These are phyloP conservation scores for Hypomecis atomaria DNA, from an alignment of 2,888 invertebrate species.

Conservation along the genomic window DNA sequence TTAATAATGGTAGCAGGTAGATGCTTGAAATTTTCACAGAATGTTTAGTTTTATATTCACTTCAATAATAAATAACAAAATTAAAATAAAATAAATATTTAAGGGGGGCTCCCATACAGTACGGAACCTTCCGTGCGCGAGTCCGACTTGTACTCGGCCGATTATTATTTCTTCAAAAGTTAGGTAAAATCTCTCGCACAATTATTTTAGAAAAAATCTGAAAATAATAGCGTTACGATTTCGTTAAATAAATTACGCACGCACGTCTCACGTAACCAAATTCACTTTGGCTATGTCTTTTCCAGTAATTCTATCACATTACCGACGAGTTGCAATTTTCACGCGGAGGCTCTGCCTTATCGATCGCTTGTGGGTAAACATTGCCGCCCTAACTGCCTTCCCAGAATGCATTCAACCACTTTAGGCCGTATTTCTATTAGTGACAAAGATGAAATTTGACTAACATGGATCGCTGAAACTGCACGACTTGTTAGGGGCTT, in stretches of 20 bases:
- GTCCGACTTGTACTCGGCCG: no score
- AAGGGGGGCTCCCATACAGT: no score
- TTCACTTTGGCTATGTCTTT: conserved; percentile 16
- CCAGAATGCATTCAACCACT: conserved; percentile 47
- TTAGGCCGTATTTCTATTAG: conserved; percentile 33
- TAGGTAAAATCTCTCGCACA: neutral
- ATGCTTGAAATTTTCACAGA: no score
- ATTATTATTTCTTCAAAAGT: neutral
- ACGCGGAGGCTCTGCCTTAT: conserved; percentile 75
- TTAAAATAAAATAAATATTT: no score
- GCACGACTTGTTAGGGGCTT: conserved; percentile 43
- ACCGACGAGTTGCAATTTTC: conserved; percentile 79
- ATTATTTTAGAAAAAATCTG: neutral
- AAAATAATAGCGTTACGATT: neutral
- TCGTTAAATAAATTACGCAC: neutral
- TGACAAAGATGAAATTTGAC: conserved; percentile 37
- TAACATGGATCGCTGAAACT: conserved; percentile 24
- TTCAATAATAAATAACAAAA: no score
- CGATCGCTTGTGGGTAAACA: conserved; percentile 82
- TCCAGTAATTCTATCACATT: conserved; percentile 63
- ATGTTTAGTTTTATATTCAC: no score
- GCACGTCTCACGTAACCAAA: neutral
- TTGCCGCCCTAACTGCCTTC: conserved; percentile 69
- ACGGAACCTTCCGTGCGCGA: no score
- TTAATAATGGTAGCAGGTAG: no score